Base-by-base conservation (phyloP, 2,888 invertebrate genomes). In the Strigamia crassipes region DNA sequence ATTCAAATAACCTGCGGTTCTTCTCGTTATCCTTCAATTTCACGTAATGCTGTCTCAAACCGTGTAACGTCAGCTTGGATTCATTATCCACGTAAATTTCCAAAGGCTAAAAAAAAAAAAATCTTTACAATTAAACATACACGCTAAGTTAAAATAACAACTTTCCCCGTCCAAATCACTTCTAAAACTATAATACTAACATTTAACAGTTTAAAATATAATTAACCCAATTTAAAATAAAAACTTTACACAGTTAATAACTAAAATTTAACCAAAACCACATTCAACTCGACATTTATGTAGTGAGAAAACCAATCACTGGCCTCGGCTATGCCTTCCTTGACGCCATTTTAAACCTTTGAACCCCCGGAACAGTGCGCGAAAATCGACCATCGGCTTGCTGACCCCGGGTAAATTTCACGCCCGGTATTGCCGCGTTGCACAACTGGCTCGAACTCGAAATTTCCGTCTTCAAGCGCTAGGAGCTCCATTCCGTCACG, bases 71-170 rank as follows among this genome's bases (percentile, higher is more conserved):
- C 85, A 99, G 91, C 89, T 99, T 99, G 80, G 99, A 97, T 90
- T 99, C 99, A 87, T 99, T 99, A 87, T 99, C 99, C 66, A 99
- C 99, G 89, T 99, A 99, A 79, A 99, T 98, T 90, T 99, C 99
- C 98, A 99, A 97, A 6, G 99, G 99, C 94, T 99, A n/a, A n/a
- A 90, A 85, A 89, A 82, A 0, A 46, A 61, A n/a, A 42, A 80
- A 41, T 80, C 46, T 80, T 21, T 18, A 80, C 13, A 27, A 78
- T 34, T 18, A 78, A 18, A 34, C 31, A 66, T 12, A 66, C 73
- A 66, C 10, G 42, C 42, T 8, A 13, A 1, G 10, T 15, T 42
- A 42, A 42, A 42, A 8, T 42, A 6, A 42, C 10, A 13, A 42
- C n/a, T 8, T n/a, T 15, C 42, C 42, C 42, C 15, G 1, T 42